These are phyloP conservation scores for Tanypteryx hageni DNA, from an alignment of 2,888 invertebrate genomes.

Conservation along the genomic window DNA sequence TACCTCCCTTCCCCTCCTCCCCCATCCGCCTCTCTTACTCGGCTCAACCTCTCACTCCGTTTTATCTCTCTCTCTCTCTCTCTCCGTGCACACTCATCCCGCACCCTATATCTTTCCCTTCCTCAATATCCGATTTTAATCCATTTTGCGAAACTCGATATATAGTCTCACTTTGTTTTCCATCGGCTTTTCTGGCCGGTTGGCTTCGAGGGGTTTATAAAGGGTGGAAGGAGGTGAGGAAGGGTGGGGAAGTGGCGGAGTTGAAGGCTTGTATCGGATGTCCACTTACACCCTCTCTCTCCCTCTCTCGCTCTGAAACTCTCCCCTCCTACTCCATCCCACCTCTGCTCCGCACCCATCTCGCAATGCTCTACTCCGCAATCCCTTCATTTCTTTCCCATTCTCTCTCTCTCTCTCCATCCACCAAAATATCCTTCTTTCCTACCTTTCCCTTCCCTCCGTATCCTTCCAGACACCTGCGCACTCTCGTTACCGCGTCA, in stretches of 20 bases:
- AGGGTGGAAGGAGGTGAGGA: background rate
- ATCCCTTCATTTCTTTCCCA: background rate
- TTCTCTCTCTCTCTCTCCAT: background rate
- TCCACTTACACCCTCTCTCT: constrained; percentile 2
- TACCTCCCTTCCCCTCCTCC: background rate
- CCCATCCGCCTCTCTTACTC: background rate
- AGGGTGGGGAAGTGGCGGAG: constrained; percentile 4
- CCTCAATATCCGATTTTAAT: constrained; percentile 61
- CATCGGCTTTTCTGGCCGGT: constrained; percentile 52
- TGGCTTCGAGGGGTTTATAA: constrained; percentile 13
- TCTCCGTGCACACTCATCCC: constrained; percentile 9
- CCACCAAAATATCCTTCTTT: background rate
- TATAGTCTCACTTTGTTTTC: constrained; percentile 54
- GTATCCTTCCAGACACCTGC: background rate
- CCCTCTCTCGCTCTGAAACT: background rate
- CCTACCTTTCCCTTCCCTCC: background rate
- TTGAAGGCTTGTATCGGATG: constrained; percentile 33
- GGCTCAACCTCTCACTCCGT: background rate
- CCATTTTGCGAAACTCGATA: constrained; percentile 52
- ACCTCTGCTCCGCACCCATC: background rate
- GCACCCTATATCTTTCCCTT: background rate
- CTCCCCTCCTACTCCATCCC: background rate
- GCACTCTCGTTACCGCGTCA: too few relatives aligned
- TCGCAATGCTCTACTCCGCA: background rate
- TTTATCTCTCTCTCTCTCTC: background rate